Percentiles rank a stretch among this genome's conserved stretches.
These are phyloP conservation scores for Ariolimax columbianus DNA, from an alignment of 2,888 invertebrate genomes.

Conservation along the genomic window DNA sequence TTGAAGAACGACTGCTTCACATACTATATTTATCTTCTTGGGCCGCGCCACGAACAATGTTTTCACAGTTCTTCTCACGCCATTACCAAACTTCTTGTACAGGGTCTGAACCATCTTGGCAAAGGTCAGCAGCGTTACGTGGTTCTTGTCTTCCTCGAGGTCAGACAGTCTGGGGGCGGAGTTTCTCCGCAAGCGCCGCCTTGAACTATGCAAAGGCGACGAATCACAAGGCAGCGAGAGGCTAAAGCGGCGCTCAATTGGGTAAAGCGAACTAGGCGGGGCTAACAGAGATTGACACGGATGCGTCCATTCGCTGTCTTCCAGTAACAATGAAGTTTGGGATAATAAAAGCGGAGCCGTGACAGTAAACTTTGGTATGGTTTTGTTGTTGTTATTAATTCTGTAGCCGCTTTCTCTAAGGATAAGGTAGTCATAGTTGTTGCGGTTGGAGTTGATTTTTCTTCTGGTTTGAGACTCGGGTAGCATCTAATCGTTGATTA, in stretches of 20 bases:
- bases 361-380: neutral
- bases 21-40: conserved; percentile 23
- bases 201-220: neutral
- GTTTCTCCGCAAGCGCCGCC: conserved; percentile 28
- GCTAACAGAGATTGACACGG: conserved; percentile 21
- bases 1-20: conserved; percentile 40
- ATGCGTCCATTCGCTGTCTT: neutral
- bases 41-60: conserved; percentile 21
- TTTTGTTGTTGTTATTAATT: conserved; percentile 41
- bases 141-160: conserved; percentile 24
- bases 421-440: too few species aligned
- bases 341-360: neutral
- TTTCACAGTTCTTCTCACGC: neutral
- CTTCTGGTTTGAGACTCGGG: too few species aligned
- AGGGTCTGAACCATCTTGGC: neutral
- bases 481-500: too few species aligned
- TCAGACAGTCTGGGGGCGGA: conserved; percentile 40
- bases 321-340: neutral
- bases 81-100: neutral
- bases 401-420: too few species aligned
- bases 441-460: too few species aligned
- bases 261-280: conserved; percentile 11
- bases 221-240: conserved; percentile 28
- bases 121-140: conserved; percentile 32
- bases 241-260: conserved; percentile 21